Base-by-base conservation (phyloP, 2,888 invertebrate species). In the Eucera pruinosa region DNA sequence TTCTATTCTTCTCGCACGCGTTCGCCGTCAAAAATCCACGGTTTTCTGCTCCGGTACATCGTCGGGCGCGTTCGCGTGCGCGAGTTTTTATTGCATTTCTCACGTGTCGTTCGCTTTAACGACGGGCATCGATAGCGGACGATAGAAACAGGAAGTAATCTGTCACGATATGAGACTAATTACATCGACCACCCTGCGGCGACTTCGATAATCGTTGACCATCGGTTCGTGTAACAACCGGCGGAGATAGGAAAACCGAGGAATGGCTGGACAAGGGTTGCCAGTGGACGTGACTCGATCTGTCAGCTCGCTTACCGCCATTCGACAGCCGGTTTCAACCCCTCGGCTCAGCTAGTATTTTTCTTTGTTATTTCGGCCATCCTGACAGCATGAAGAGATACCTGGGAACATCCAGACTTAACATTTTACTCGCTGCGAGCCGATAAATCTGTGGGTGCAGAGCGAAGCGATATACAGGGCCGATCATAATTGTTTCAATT, bases 141-240 rank as follows among this genome's bases (percentile, higher is more conserved):
- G 36, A 15, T 41, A 30, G 61, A 57, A 64, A 64, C 52, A 30
- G 67, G 60, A 61, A 57, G 58, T 70, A 66, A 60, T 58, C 25
- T 11, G 47, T 41, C 52, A 33, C 27, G 64, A 66, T 78, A 78
- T 55, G 69, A 61, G 60, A 58, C 60, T 78, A 78, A 76, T 78
- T 78, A 78, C 76, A 61, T 61, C 36, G 76, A 58, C 61, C 41
- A 57, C 27, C 60, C 64, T 61, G 78, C 50, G 70, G 78, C 69
- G 25, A 69, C 78, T 76, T 78, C 66, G 67, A 50, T 62, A 62
- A 64, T 65, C 57, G 71, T 43, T 60, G 36, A 20, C 36, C 72
- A 64, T 54, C 54, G 55, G 20, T 47, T 41, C 23, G 61, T 62
- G 47, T 62, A 52, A 58, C 60, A 72, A 27, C 45, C 30, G 18